Evolutionary conservation across 2,113 vertebrate genomes (phyloP).

Genomic region (Corythornis vintsioides): DNA sequence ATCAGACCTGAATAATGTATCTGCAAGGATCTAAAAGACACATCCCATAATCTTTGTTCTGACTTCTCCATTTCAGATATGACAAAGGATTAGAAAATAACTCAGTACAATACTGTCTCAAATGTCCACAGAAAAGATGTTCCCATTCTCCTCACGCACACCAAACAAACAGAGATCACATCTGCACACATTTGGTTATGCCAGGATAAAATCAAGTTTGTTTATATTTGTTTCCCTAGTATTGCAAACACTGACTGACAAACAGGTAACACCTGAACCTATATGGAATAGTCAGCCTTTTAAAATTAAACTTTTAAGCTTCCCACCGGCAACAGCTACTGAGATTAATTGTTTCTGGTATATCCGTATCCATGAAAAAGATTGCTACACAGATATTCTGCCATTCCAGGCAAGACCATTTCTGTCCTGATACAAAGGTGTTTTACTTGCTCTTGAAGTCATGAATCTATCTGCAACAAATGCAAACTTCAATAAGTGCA

Average conservation of each 20-base stretch:
- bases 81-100: background rate
- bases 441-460: background rate
- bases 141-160: background rate
- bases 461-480: background rate
- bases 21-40: background rate
- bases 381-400: background rate
- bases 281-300: background rate
- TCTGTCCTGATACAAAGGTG: background rate
- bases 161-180: background rate
- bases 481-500: background rate
- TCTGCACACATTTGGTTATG: background rate
- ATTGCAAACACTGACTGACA: background rate
- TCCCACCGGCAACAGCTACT: background rate
- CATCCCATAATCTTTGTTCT: background rate
- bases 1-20: background rate
- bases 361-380: background rate
- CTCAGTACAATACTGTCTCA: background rate
- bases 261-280: background rate
- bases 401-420: background rate
- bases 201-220: background rate
- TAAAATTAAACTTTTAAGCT: background rate
- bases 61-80: background rate
- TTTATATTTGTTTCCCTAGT: background rate
- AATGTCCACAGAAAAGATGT: background rate
- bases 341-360: background rate